These are phyloP conservation scores for Eristalinus aeneus DNA, from an alignment of 2,888 invertebrate species.

Conservation along the genomic window DNA sequence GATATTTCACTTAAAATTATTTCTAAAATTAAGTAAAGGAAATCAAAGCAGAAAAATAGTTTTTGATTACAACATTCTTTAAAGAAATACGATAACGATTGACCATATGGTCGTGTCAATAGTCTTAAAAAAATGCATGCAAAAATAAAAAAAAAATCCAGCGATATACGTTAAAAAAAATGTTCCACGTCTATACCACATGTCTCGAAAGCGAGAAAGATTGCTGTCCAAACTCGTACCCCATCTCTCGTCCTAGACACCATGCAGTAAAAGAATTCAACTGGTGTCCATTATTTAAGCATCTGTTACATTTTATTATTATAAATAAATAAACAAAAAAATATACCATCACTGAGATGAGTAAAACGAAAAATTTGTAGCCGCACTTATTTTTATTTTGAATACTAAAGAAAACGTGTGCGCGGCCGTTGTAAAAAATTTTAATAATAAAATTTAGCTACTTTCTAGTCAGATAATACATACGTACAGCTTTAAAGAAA, in stretches of 20 bases:
- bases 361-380: background rate
- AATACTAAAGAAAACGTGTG: constrained; percentile 13
- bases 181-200: no score
- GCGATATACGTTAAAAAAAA: no score
- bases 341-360: constrained; percentile 33
- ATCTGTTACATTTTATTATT: constrained; percentile 65
- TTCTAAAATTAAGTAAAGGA: no score
- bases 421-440: background rate
- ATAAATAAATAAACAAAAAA: constrained; percentile 3
- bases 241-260: background rate
- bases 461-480: constrained; percentile 66
- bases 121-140: no score
- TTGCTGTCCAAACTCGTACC: background rate
- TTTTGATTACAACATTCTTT: no score
- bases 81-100: no score
- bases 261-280: constrained; percentile 8
- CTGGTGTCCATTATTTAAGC: constrained; percentile 57
- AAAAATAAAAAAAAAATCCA: no score
- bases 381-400: background rate
- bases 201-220: background rate
- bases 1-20: no score
- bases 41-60: no score
- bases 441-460: constrained; percentile 67
- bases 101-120: no score
- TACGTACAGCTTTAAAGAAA: constrained; percentile 54